Evolutionary conservation across 2,113 vertebrate genomes (phyloP), one percentile per base, ranked within the genome.

Genomic region (Chionodraco myersi): DNA sequence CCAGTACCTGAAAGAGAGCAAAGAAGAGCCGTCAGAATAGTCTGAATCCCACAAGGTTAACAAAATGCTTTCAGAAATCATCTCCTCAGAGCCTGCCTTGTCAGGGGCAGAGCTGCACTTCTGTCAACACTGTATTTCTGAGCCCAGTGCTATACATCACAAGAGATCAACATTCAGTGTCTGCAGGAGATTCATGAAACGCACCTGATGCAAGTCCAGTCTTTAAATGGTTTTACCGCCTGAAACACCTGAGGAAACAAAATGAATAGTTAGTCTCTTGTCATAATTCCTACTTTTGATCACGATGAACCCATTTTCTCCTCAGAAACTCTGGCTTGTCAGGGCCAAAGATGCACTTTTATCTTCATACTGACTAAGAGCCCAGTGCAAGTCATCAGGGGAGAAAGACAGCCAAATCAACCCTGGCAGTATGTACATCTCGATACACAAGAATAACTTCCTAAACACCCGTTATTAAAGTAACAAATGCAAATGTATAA

Each of bases 131-230:
- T 0, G 16, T 57, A 9, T 8, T 44, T 89, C 91, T 76, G 92
- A 93, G 91, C 90, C 89, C 90, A 94, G 91, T 93, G 92, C 92
- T 77, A 79, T 10, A 23, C 86, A 91, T 93, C 91, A 92, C 47
- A 9, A 82, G 88, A 93, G 75, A 82, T 10, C 1, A 44, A 1
- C 45, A 0, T 44, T 6, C 2, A 18, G 5, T 7, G 6, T n/a
- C 12, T 26, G 9, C 4, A 16, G 65, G 44, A 36, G 3, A 11
- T 0, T 12, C 5, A 36, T 0, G 6, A 60, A 5, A 83, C 85
- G 2, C 18, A 90, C 89, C 89, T 83, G 36, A 30, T 70, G 36
- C 0, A 2, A 11, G 10, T 54, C 5, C 54, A 26, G 57, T n/a
- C 1, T 0, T 0, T 8, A 4, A 34, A 36, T 0, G 0, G 8